phyloP scores from a whole-genome alignment of 2,888 invertebrate species.

The Anthoptus insignis region DNA sequence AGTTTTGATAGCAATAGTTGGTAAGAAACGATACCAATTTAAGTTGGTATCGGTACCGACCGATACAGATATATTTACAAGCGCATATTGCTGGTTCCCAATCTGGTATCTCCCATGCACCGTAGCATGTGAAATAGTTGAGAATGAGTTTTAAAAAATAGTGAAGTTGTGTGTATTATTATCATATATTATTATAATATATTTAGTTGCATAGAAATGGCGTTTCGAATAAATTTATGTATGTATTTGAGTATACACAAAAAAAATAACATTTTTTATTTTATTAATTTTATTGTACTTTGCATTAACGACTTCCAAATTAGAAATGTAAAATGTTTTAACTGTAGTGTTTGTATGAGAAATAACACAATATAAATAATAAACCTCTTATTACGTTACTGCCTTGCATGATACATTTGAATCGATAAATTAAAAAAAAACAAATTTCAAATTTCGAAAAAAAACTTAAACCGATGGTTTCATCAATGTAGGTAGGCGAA shows the following conservation, averaged over 20 bases:
- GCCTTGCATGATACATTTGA: background rate
- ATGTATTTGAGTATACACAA: slow-evolving; percentile 45
- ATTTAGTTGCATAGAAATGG: slow-evolving; percentile 40
- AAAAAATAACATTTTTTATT: slow-evolving; percentile 33
- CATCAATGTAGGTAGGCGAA: too few species aligned
- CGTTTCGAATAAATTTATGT: slow-evolving; percentile 45
- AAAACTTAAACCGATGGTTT: too few species aligned
- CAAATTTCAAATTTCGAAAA: too few species aligned
- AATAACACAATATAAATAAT: slow-evolving; percentile 4
- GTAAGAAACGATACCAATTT: background rate
- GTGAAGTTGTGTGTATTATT: slow-evolving; percentile 27
- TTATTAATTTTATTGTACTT: slow-evolving; percentile 44
- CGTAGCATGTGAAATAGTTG: slow-evolving; percentile 16
- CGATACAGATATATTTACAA: background rate
- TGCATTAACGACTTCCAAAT: slow-evolving; percentile 42
- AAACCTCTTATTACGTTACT: background rate
- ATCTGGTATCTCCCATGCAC: slow-evolving; percentile 13
- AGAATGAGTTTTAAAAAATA: slow-evolving; percentile 20
- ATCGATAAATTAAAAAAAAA: background rate
- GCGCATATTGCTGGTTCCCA: slow-evolving; percentile 25
- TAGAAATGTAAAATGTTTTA: slow-evolving; percentile 24
- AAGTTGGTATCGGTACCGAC: background rate
- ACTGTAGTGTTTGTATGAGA: slow-evolving; percentile 18
- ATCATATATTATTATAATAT: slow-evolving; percentile 20
- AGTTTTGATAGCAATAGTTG: background rate